Conservation (phyloP, 2,797 vertebrate species). For the Podarcis siculus region DNA sequence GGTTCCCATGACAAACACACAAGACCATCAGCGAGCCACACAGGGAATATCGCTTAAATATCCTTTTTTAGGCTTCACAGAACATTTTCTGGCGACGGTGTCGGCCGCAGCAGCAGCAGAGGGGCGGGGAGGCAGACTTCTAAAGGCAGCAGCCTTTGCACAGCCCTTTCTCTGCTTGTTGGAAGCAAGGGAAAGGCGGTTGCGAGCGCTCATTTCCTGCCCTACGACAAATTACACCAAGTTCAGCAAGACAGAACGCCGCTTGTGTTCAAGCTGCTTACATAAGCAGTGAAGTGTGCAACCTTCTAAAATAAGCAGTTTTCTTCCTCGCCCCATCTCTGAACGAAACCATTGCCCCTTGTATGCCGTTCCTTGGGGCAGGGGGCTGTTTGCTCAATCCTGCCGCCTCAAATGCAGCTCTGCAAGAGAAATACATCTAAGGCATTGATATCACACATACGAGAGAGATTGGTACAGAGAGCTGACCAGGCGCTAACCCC, state of each 20-base stretch:
- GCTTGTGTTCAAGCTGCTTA: conserved; percentile 33
- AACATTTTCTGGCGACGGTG: neutral
- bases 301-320: conserved; percentile 21
- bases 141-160: neutral
- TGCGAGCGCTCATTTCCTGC: conserved; percentile 31
- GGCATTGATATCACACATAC: neutral
- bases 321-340: conserved; percentile 11
- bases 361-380: conserved; percentile 1
- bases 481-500: neutral
- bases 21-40: neutral
- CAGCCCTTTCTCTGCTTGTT: neutral
- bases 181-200: conserved; percentile 14
- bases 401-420: neutral
- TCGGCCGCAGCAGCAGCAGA: neutral
- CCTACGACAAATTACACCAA: conserved; percentile 30
- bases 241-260: conserved; percentile 23
- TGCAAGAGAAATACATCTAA: neutral
- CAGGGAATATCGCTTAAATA: neutral
- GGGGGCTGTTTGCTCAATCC: neutral
- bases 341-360: conserved; percentile 29
- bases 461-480: neutral
- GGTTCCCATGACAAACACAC: neutral
- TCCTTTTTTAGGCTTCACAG: neutral
- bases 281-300: conserved; percentile 36
- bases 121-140: neutral